These are phyloP conservation scores for Phanerotoma sp. DNA, from an alignment of 2,888 invertebrate genomes.

Conservation along the genomic window DNA sequence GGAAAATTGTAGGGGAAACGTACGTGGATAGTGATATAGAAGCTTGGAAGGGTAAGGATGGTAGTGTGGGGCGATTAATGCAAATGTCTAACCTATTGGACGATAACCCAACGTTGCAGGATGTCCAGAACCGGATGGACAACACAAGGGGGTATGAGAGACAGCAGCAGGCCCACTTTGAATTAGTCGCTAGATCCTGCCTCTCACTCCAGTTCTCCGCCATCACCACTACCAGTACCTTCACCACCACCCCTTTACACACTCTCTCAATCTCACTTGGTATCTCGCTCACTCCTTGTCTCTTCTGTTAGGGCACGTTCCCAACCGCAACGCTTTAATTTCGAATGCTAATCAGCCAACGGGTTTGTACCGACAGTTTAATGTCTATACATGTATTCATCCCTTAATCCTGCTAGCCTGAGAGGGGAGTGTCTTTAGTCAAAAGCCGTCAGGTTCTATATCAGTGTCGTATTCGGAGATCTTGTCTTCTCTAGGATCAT, in stretches of 20 bases:
- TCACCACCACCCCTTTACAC: background rate
- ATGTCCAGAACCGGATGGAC: slow-evolving; percentile 28
- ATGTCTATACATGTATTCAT: slow-evolving; percentile 50
- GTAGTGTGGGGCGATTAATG: slow-evolving; percentile 49
- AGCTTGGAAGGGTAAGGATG: slow-evolving; percentile 4
- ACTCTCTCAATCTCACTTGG: background rate
- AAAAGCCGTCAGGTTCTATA: slow-evolving; percentile 14
- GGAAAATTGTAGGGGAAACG: slow-evolving; percentile 9
- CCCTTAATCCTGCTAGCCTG: slow-evolving; percentile 36
- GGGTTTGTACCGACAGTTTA: slow-evolving; percentile 42
- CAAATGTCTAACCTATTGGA: slow-evolving; percentile 52
- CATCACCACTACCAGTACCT: too few relatives aligned
- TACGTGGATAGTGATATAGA: slow-evolving; percentile 4
- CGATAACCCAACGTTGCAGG: slow-evolving; percentile 35
- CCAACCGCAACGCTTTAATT: slow-evolving; percentile 55
- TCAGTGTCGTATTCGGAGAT: slow-evolving; percentile 5
- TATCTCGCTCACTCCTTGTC: background rate
- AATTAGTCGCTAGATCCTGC: slow-evolving; percentile 12
- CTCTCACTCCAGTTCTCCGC: slow-evolving; percentile 4
- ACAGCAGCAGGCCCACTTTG: slow-evolving; percentile 21
- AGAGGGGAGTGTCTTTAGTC: slow-evolving; percentile 19
- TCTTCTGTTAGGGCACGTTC: slow-evolving; percentile 5
- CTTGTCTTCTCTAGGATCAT: background rate
- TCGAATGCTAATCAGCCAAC: slow-evolving; percentile 56
- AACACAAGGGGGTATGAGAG: slow-evolving; percentile 30